Base-by-base conservation (phyloP, 2,113 vertebrate genomes). In the Polyodon spathula region DNA sequence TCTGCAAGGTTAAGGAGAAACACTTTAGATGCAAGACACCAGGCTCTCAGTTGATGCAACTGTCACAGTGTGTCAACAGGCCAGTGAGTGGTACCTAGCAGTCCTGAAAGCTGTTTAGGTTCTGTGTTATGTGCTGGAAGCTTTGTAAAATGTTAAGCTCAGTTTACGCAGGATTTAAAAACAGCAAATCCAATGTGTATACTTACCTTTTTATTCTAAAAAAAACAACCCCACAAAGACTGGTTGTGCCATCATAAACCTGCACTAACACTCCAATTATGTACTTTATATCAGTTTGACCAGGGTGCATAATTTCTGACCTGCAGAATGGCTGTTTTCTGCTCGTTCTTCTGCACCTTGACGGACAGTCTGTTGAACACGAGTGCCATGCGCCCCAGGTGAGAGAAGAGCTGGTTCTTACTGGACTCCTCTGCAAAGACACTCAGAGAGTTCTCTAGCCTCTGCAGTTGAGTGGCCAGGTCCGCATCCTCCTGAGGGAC, bases 271-370 rank as follows among this genome's bases (percentile, higher is more conserved):
- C 8, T 51, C 5, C 1, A 27, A 8, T n/a, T 17, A 58, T 1
- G 3, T 2, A 37, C n/a, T 37, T 7, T 12, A 5, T n/a, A 4
- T 8, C 16, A 1, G 2, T n/a, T 16, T 52, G 39, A 17, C 27
- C 10, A 4, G 15, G 0, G 8, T 16, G n/a, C 12, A 16, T 15
- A 12, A 40, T 1, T 42, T 14, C 50, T 53, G 53, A 97, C 95
- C 93, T 98, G 96, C 50, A 98, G 78, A 64, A 95, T 86, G 0
- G 95, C 93, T 0, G 96, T 97, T 59, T 89, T 88, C 76, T 92
- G 92, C 78, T 98, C 96, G 0, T 97, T 97, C 84, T 91, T 96
- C 78, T 98, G 94, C 72, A 97, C 95, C 66, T 98, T 97, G 14
- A 91, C 93, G 41, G 96, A 92, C 68, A 98, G 80, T 37, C 94